Conservation (phyloP, 2,113 vertebrate species). For the Stigmatopora argus region DNA sequence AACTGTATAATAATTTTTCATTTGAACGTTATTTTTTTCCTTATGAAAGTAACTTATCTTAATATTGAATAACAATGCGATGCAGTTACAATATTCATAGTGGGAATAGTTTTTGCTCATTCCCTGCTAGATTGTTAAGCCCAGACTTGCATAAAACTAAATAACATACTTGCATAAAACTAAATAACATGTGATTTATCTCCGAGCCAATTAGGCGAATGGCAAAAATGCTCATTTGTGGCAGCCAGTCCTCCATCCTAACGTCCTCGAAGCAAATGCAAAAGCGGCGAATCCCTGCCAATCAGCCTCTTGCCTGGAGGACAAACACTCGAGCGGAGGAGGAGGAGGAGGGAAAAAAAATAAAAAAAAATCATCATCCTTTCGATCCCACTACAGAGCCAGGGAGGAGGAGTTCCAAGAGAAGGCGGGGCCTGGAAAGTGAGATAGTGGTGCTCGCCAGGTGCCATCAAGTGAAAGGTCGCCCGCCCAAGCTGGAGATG, state of each 20-base stretch:
- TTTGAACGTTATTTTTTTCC: background rate
- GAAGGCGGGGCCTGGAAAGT: conserved; percentile 50
- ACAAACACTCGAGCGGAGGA: conserved; percentile 21
- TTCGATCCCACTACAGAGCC: conserved; percentile 43
- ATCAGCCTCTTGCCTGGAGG: conserved; percentile 49
- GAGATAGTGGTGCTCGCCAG: conserved; percentile 69
- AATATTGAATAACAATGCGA: too few relatives aligned
- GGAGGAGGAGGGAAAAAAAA: conserved; percentile 25
- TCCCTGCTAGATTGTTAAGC: too few relatives aligned
- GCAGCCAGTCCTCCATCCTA: background rate
- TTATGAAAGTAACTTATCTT: too few relatives aligned
- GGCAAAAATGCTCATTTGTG: too few relatives aligned
- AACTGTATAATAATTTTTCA: too few relatives aligned
- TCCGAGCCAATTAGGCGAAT: too few relatives aligned
- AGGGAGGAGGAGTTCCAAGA: conserved; percentile 12
- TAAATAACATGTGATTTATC: too few relatives aligned
- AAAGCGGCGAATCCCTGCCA: conserved; percentile 40
- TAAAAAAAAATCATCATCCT: conserved; percentile 15
- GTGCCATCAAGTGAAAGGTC: conserved; percentile 68
- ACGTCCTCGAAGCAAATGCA: too few relatives aligned
- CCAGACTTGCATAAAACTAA: too few relatives aligned
- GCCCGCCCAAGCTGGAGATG: conserved; percentile 46
- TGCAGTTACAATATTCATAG: too few relatives aligned
- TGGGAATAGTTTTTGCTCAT: too few relatives aligned
- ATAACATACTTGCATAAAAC: too few relatives aligned